Evolutionary conservation across 2,797 vertebrate genomes (phyloP).

Genomic region (Taeniopygia guttata): DNA sequence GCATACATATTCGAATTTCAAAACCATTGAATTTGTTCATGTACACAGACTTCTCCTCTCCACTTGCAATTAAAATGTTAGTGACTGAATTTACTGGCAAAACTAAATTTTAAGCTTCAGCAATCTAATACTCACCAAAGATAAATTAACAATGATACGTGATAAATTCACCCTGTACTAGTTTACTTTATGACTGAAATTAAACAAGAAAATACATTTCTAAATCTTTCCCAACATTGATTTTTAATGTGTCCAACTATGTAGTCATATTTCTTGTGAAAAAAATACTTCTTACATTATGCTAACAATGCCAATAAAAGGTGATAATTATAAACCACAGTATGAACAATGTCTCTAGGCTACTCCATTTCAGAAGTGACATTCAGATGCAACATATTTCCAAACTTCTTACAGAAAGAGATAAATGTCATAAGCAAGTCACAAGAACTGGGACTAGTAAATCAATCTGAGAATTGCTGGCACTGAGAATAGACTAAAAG

Average conservation of each 20-base stretch:
- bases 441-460: background rate
- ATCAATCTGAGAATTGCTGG: constrained; percentile 4
- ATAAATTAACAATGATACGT: background rate
- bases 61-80: background rate
- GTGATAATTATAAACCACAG: background rate
- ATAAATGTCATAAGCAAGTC: background rate
- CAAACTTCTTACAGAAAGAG: background rate
- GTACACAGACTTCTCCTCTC: background rate
- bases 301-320: background rate
- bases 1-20: background rate
- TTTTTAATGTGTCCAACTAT: background rate
- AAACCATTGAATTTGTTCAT: background rate
- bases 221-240: background rate
- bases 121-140: background rate
- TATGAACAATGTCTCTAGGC: background rate
- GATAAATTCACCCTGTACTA: background rate
- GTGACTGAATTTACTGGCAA: background rate
- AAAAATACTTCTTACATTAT: background rate
- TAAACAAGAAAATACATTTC: constrained; percentile 24
- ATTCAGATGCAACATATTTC: background rate
- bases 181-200: background rate
- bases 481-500: background rate
- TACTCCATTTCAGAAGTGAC: background rate
- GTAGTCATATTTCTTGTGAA: background rate
- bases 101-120: background rate